phyloP scores from a whole-genome alignment of 2,888 invertebrate genomes.

The Conus canariensis region DNA sequence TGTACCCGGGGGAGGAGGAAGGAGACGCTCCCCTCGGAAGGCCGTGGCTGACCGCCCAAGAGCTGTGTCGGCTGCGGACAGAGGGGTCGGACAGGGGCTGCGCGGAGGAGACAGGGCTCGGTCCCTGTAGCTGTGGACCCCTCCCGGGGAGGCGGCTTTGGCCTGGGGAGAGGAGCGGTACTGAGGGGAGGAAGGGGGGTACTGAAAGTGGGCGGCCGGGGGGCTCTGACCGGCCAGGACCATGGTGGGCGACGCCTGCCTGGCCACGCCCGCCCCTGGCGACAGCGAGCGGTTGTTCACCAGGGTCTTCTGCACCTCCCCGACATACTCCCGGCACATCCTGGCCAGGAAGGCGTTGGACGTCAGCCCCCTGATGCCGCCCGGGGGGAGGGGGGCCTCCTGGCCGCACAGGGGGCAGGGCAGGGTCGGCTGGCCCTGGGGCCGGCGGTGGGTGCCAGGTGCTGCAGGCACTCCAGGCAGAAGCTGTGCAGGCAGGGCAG shows the following conservation, averaged over 20 bases:
- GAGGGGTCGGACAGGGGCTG: constrained; percentile 3
- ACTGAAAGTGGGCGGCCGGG: background rate
- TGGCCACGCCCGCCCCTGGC: background rate
- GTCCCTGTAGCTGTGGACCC: background rate
- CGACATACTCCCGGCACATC: constrained; percentile 49
- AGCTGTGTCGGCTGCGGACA: background rate
- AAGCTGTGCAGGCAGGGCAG: constrained; percentile 53
- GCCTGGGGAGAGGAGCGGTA: background rate
- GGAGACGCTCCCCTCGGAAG: background rate
- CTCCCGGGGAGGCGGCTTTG: background rate
- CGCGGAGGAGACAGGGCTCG: background rate
- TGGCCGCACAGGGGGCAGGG: constrained; percentile 52
- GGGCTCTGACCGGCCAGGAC: background rate
- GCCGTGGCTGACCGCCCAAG: background rate
- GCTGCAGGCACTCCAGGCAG: constrained; percentile 47
- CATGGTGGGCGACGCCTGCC: background rate
- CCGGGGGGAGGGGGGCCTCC: constrained; percentile 38
- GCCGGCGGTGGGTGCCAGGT: constrained; percentile 9
- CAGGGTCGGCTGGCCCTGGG: constrained; percentile 17
- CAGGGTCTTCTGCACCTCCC: constrained; percentile 48
- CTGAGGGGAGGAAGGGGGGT: background rate
- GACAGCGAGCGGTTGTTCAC: constrained; percentile 18
- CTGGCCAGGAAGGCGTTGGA: constrained; percentile 50
- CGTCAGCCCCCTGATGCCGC: constrained; percentile 44
- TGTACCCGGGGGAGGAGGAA: background rate